Evolutionary conservation across 2,888 invertebrate species (phyloP).

Genomic region (Eristalinus aeneus): DNA sequence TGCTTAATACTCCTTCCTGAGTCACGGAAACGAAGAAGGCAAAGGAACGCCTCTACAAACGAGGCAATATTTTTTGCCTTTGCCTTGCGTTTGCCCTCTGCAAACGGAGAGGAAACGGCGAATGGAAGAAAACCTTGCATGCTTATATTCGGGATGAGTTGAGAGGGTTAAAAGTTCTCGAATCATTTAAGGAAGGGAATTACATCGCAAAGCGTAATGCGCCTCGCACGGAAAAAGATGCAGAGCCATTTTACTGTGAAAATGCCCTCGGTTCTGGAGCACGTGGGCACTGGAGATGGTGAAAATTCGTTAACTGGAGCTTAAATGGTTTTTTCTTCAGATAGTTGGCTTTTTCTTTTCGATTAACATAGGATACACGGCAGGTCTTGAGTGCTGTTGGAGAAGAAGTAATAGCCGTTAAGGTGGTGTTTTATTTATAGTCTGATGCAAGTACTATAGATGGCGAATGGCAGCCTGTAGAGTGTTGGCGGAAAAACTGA

Average conservation of each 20-base stretch:
- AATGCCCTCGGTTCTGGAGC: neutral
- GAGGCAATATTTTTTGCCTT: neutral
- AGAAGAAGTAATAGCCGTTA: slow-evolving; percentile 34
- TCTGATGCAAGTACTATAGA: no score
- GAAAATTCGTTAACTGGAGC: slow-evolving; percentile 43
- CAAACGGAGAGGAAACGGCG: neutral
- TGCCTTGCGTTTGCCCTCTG: neutral
- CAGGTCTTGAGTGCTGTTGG: neutral
- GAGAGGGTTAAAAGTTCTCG: slow-evolving; percentile 41
- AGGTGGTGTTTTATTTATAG: no score
- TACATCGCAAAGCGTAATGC: slow-evolving; percentile 57
- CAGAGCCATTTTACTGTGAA: slow-evolving; percentile 11
- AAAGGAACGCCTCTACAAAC: slow-evolving; percentile 23
- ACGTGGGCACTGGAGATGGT: neutral
- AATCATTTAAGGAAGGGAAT: slow-evolving; percentile 55
- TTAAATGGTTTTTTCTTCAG: slow-evolving; percentile 29
- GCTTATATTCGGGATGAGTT: neutral
- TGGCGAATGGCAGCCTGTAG: no score
- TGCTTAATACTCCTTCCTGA: slow-evolving; percentile 25
- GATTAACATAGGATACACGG: neutral
- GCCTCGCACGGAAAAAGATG: slow-evolving; percentile 14
- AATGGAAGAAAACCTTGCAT: neutral
- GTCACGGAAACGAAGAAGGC: neutral
- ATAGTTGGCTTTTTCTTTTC: neutral
- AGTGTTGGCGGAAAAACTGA: no score